Percentiles rank a stretch among this genome's conserved stretches.
Evolutionary conservation across 2,888 invertebrate species (phyloP).

Genomic region (Agrotis clavis): DNA sequence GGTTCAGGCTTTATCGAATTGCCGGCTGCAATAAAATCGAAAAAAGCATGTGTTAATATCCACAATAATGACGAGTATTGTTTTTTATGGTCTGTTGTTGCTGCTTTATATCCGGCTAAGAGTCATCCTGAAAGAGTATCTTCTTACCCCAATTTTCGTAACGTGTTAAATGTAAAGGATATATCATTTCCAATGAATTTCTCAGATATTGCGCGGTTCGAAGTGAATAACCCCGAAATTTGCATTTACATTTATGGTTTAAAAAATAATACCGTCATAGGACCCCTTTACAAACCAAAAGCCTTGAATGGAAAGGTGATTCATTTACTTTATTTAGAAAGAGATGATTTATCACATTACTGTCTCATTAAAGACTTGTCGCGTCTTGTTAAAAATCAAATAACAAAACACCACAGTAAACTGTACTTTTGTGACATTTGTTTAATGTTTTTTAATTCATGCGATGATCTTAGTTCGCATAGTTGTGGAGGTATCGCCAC

Average conservation of each 20-base stretch:
- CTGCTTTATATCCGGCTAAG: background rate
- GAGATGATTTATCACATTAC: slow-evolving; percentile 1
- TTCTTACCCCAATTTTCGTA: slow-evolving; percentile 1
- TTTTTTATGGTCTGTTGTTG: background rate
- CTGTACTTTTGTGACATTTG: background rate
- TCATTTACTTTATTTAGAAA: background rate
- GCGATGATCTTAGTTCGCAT: background rate
- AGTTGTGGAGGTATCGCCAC: background rate
- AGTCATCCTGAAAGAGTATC: background rate
- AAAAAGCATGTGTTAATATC: too few relatives aligned
- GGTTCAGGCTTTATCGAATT: too few relatives aligned
- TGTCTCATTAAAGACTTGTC: background rate
- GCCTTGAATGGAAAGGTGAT: background rate
- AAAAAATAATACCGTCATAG: slow-evolving; percentile 4
- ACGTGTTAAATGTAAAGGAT: background rate
- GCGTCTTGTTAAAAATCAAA: background rate
- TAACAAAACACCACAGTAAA: background rate
- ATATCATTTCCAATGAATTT: background rate
- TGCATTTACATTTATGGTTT: slow-evolving; percentile 10
- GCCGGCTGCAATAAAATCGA: too few relatives aligned
- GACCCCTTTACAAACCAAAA: slow-evolving; percentile 2
- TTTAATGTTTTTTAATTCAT: slow-evolving; percentile 2
- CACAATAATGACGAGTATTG: background rate
- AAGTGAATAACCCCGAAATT: background rate
- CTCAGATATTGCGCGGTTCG: background rate